phyloP scores from a whole-genome alignment of 2,113 vertebrate genomes.

The Varanus komodoensis region DNA sequence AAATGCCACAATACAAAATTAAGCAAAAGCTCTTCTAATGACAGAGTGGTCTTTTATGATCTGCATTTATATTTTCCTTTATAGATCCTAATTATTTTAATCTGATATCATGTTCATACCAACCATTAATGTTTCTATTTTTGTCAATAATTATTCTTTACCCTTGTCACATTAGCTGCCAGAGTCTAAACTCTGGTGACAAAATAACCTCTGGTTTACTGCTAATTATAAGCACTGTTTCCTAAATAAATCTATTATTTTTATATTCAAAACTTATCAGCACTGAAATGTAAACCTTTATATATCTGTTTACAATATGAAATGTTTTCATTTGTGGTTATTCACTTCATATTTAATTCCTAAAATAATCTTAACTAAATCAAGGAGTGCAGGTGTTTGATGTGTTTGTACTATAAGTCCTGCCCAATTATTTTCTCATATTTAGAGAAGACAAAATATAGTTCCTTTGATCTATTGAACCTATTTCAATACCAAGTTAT shows the following conservation, averaged over 20 bases:
- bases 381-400: neutral
- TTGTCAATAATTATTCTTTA: neutral
- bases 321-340: neutral
- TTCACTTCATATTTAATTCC: neutral
- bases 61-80: neutral
- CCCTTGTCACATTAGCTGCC: neutral
- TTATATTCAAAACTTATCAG: neutral
- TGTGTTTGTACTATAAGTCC: neutral
- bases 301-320: neutral
- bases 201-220: neutral
- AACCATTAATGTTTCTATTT: neutral
- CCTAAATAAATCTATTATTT: neutral
- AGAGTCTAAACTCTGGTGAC: neutral
- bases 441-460: neutral
- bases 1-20: neutral
- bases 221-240: neutral
- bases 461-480: neutral
- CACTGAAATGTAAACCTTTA: neutral
- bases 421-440: neutral
- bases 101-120: neutral
- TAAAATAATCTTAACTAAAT: neutral
- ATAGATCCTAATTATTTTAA: neutral
- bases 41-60: neutral
- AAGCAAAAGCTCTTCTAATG: neutral
- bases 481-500: neutral